Evolutionary conservation across 1,140 invertebrate genomes (phyloP), one percentile per base, ranked within the genome.

Genomic region (Tetragnatha versicolor): DNA sequence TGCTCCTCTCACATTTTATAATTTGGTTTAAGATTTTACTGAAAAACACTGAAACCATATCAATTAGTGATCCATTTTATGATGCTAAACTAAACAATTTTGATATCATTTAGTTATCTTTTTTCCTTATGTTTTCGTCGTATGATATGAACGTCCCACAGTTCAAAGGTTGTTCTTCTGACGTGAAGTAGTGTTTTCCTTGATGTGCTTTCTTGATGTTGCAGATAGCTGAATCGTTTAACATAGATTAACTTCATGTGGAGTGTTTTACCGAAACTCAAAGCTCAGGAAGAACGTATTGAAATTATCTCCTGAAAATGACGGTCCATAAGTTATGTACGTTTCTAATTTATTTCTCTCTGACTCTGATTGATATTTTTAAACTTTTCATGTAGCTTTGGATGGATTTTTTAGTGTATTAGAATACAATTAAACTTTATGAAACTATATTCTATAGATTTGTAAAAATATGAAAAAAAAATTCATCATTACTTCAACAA

Each of bases 91-190:
- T 2, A 5, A 20, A 2, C 17, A 42, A 42, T 10, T 42, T 42
- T 42, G 39, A 7, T 42, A 42, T n/a, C 14, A 33, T 58, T 58
- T 35, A 33, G 31, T 58, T 58, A 58, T n/a, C 55, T 58, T 58
- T 58, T 33, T 58, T n/a, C 4, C 29, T 14, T 58, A 31, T 9
- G 14, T 31, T 58, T n/a, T 17, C 55, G 35, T 35, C 55, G 37
- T 65, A n/a, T 22, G 33, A 25, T 20, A 31, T 53, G 49, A 70
- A 70, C 66, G 55, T 51, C 66, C 66, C 17, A 70, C 45, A 35
- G 66, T 51, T 53, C 66, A 70, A 70, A 70, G 66, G 66, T 70
- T 70, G 66, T 29, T 12, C 65, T 49, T 47, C 37, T 68, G 27
- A 68, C 12, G 22, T 27, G 35, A 49, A 22, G 31, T 33, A 35